phyloP scores from a whole-genome alignment of 2,888 invertebrate genomes.

The Rhogogaster chlorosoma region DNA sequence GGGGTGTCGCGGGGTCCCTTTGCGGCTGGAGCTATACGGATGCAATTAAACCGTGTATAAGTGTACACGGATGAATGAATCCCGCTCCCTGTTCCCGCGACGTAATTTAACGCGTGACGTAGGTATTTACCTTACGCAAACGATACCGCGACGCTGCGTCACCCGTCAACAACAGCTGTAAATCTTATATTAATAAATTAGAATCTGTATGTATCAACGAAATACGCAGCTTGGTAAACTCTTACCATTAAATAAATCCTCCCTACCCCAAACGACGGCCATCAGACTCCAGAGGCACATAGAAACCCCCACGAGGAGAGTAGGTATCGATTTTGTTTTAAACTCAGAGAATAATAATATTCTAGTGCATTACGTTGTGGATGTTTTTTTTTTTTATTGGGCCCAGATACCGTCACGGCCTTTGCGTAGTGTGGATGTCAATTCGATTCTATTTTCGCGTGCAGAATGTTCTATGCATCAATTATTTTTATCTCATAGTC shows the following conservation, averaged over 20 bases:
- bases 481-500: not conserved
- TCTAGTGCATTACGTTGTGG: not conserved
- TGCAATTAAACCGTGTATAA: slow-evolving; percentile 40
- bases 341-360: slow-evolving; percentile 7
- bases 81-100: not conserved
- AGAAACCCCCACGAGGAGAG: not conserved
- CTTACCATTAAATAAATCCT: not conserved
- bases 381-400: not conserved
- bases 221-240: not conserved
- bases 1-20: slow-evolving; percentile 34
- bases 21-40: slow-evolving; percentile 36
- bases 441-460: not conserved
- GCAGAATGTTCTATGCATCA: not conserved
- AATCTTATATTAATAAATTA: not conserved
- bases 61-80: slow-evolving; percentile 19
- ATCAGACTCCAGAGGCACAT: not conserved
- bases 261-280: not conserved
- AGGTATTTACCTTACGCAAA: slow-evolving; percentile 1
- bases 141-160: not conserved
- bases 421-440: not conserved
- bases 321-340: slow-evolving; percentile 4
- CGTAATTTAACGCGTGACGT: slow-evolving; percentile 5
- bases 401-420: not conserved
- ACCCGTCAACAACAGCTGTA: slow-evolving; percentile 12
- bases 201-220: not conserved